Evolutionary conservation across 2,113 vertebrate genomes (phyloP).

Genomic region (Cichladusa arquata): DNA sequence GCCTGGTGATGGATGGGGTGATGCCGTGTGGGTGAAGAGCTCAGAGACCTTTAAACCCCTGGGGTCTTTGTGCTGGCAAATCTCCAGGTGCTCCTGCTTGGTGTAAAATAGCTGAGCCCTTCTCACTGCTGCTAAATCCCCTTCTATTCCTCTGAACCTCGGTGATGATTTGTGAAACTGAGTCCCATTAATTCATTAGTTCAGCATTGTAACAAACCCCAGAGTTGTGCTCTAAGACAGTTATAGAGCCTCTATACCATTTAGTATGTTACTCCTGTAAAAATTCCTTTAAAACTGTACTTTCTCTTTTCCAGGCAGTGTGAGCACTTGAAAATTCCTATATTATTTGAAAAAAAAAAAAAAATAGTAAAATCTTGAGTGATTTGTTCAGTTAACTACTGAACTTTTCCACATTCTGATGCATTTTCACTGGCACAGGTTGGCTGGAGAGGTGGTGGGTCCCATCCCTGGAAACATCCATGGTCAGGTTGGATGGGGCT

Average conservation of each 20-base stretch:
- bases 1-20: background rate
- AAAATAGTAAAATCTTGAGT: background rate
- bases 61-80: background rate
- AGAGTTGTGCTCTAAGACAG: background rate
- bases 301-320: background rate
- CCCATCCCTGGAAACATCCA: background rate
- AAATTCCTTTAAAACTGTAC: background rate
- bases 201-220: background rate
- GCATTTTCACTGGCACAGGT: background rate
- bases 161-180: background rate
- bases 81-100: background rate
- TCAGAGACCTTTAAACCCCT: background rate
- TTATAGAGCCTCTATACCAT: background rate
- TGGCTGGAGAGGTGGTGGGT: background rate
- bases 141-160: background rate
- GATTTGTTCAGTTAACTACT: background rate
- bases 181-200: background rate
- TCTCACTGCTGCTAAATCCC: background rate
- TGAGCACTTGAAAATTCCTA: background rate
- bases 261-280: background rate
- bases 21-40: background rate
- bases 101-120: background rate
- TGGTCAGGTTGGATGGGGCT: background rate
- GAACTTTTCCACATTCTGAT: background rate
- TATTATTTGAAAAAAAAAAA: background rate